These are phyloP conservation scores for Nannoperca australis DNA, from an alignment of 2,797 vertebrate genomes.

Conservation along the genomic window DNA sequence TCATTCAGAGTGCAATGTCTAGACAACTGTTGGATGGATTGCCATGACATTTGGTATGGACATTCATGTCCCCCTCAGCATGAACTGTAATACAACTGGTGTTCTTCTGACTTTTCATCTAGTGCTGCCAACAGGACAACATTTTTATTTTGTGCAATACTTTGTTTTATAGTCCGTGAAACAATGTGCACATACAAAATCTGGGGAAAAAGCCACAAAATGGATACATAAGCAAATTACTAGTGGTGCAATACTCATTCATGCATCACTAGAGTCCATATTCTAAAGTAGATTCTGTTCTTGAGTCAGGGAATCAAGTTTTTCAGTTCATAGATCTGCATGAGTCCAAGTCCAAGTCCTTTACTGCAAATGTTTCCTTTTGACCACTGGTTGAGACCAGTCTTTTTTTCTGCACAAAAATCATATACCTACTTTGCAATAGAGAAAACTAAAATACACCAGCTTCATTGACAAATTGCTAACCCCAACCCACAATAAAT, in stretches of 20 bases:
- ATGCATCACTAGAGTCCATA: neutral
- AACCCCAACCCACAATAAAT: neutral
- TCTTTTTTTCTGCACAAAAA: neutral
- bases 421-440: neutral
- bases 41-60: neutral
- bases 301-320: neutral
- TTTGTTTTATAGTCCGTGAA: neutral
- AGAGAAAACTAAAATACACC: neutral
- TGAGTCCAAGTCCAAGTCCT: neutral
- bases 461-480: neutral
- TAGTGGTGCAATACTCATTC: neutral
- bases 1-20: neutral
- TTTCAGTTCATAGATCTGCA: neutral
- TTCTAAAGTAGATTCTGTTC: neutral
- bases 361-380: neutral
- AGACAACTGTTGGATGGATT: neutral
- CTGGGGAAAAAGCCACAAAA: neutral
- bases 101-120: neutral
- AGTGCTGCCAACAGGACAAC: neutral
- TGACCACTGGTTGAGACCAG: neutral
- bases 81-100: neutral
- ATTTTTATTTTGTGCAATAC: neutral
- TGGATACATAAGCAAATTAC: neutral
- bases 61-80: neutral
- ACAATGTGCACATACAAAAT: no score